These are phyloP conservation scores for Papilio xuthus DNA, from an alignment of 1,140 invertebrate genomes.

Conservation along the genomic window DNA sequence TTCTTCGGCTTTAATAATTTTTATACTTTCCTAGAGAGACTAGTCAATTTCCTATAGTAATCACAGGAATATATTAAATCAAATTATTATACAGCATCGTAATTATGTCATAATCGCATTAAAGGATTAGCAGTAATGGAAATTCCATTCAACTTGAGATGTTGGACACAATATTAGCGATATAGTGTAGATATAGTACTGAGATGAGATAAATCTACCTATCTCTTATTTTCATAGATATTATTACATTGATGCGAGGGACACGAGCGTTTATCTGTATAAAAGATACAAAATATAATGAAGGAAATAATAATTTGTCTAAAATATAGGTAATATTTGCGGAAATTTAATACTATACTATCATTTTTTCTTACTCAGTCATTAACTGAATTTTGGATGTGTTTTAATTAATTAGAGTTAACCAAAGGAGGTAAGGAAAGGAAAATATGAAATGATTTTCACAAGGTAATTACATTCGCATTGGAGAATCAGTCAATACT, in stretches of 20 bases:
- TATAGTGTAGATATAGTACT: not conserved
- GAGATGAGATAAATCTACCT: not conserved
- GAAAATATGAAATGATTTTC: constrained; percentile 42
- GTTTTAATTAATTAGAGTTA: not conserved
- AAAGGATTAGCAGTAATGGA: constrained; percentile 6
- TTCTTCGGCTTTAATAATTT: not conserved
- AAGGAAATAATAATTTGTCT: too few species aligned
- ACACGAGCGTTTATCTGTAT: too few species aligned
- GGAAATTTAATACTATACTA: too few species aligned
- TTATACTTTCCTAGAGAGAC: not conserved
- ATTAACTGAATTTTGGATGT: not conserved
- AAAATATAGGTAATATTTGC: too few species aligned
- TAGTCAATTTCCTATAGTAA: not conserved
- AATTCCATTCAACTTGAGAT: constrained; percentile 7
- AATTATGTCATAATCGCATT: not conserved
- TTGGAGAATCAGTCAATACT: constrained; percentile 49
- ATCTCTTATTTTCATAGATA: not conserved
- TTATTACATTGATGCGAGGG: not conserved
- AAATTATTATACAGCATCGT: not conserved
- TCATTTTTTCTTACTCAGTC: too few species aligned
- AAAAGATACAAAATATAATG: too few species aligned
- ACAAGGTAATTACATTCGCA: constrained; percentile 58
- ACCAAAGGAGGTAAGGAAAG: constrained; percentile 1
- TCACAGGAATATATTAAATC: constrained; percentile 18
- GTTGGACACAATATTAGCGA: not conserved